Percentiles rank a stretch among this genome's conserved stretches.
Evolutionary conservation across 1,140 invertebrate species (phyloP).

Genomic region (Neodiprion virginianus): DNA sequence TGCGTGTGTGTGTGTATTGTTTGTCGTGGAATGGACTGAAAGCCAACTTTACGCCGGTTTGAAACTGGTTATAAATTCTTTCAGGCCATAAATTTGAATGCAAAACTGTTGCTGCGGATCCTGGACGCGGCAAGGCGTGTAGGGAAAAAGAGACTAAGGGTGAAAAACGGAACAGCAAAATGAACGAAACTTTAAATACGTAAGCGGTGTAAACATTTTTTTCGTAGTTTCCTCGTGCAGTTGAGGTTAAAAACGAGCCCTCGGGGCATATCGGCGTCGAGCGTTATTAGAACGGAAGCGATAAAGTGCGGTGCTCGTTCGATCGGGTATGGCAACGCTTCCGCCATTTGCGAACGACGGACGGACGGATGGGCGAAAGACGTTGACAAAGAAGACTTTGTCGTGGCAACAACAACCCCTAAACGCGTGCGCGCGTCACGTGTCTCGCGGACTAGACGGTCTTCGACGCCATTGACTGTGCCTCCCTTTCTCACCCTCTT

Average conservation of each 20-base stretch:
- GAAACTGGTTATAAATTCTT: neutral
- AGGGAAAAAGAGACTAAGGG: too few species aligned
- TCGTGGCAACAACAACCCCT: neutral
- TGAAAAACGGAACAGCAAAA: too few species aligned
- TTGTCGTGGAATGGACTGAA: neutral
- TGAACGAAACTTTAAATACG: too few species aligned
- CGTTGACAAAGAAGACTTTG: neutral
- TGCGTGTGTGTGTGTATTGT: neutral
- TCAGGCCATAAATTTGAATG: conserved; percentile 3
- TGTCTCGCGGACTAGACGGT: neutral
- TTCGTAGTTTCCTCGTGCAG: too few species aligned
- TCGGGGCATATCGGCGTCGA: too few species aligned
- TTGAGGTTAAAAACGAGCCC: too few species aligned
- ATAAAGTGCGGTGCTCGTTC: neutral
- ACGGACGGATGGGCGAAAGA: neutral
- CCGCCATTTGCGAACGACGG: neutral
- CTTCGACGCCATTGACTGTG: conserved; percentile 6
- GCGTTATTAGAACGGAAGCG: neutral
- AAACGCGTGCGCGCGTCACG: neutral
- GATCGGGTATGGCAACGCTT: neutral
- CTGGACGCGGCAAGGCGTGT: neutral
- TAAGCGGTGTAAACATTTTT: too few species aligned
- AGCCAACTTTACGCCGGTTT: neutral
- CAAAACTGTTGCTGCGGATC: neutral
- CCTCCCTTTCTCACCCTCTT: neutral